A percentile compares a stretch with the other conserved stretches of the same genome.
Conservation (phyloP, 2,888 invertebrate genomes). For the Cryptophagus acutangulus region DNA sequence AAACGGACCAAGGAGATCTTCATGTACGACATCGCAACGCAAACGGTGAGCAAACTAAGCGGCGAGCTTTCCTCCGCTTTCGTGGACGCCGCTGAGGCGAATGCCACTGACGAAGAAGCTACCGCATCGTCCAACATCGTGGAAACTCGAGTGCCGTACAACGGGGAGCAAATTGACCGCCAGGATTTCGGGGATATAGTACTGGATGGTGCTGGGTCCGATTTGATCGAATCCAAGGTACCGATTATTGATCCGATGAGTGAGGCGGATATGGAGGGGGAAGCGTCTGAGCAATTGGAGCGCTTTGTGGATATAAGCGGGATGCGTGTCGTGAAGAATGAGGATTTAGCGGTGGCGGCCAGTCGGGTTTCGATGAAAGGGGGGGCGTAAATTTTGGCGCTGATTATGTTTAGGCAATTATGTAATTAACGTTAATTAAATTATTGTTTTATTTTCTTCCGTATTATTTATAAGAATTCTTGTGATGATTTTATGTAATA, state of each 20-base stretch:
- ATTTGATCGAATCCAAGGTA: constrained; percentile 31
- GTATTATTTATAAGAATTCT: too few species aligned
- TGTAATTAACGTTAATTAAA: too few species aligned
- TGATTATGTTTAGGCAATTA: too few species aligned
- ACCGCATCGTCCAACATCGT: constrained; percentile 35
- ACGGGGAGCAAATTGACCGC: constrained; percentile 17
- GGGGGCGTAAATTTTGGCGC: too few species aligned
- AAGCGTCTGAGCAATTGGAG: constrained; percentile 36
- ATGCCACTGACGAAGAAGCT: constrained; percentile 50
- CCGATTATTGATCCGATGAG: constrained; percentile 33
- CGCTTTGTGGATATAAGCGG: constrained; percentile 36
- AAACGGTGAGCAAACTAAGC: constrained; percentile 69
- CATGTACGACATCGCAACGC: constrained; percentile 77
- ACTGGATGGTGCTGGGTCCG: constrained; percentile 31
- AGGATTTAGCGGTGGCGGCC: constrained; percentile 25
- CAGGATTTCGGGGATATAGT: constrained; percentile 21
- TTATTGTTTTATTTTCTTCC: too few species aligned
- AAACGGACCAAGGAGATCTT: constrained; percentile 72
- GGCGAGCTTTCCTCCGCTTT: constrained; percentile 81
- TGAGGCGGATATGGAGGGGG: constrained; percentile 29
- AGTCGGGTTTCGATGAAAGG: too few species aligned
- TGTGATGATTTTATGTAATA: too few species aligned
- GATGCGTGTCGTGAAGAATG: constrained; percentile 19
- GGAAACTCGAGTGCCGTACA: constrained; percentile 36
- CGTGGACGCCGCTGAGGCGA: constrained; percentile 82